Evolutionary conservation across 2,113 vertebrate genomes (phyloP).

Genomic region (Mixornis gularis): DNA sequence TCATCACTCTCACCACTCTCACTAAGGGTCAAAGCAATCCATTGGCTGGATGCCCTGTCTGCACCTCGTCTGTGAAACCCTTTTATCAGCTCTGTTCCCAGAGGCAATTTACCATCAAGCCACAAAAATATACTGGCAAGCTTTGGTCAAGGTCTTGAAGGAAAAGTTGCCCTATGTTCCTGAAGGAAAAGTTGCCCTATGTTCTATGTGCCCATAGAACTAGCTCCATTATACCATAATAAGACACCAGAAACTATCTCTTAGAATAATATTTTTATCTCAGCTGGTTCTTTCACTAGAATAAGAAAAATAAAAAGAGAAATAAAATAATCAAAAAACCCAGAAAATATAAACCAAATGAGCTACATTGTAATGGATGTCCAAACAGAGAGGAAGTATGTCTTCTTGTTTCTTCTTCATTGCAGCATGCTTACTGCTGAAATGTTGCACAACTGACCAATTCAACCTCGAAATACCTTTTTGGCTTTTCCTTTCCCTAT

Average conservation of each 20-base stretch:
- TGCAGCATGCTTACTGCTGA: neutral
- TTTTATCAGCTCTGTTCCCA: neutral
- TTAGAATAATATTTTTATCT: neutral
- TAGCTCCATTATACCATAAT: neutral
- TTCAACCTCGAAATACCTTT: neutral
- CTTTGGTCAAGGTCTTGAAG: neutral
- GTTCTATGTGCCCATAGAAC: neutral
- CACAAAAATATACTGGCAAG: neutral
- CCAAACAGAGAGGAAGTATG: neutral
- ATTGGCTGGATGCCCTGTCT: rapidly evolving
- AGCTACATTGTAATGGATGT: neutral
- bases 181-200: neutral
- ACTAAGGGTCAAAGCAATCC: neutral
- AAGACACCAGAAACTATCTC: neutral
- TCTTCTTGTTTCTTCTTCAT: neutral
- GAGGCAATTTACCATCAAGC: neutral
- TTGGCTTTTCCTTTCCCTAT: neutral
- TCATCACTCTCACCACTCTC: neutral
- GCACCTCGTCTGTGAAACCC: neutral
- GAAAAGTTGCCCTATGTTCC: neutral
- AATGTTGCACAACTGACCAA: neutral
- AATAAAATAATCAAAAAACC: neutral
- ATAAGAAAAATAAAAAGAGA: neutral
- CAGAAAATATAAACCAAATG: neutral
- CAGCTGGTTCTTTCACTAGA: neutral